phyloP scores from a whole-genome alignment of 2,888 invertebrate genomes.

The Diplazon laetatorius region DNA sequence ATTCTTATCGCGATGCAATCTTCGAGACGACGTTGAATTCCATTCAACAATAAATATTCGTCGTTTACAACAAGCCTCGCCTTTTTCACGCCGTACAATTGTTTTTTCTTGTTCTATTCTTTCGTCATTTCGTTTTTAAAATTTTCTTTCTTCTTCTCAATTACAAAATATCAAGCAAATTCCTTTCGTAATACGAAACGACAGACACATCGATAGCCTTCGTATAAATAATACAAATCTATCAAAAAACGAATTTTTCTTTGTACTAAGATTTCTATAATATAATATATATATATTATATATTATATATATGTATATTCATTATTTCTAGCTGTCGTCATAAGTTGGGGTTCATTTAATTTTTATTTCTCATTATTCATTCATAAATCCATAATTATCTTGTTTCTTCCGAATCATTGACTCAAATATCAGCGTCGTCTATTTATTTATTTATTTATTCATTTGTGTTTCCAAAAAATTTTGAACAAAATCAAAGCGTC shows the following conservation, averaged over 20 bases:
- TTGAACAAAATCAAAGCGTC: conserved; percentile 17
- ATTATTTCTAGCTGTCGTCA: conserved; percentile 67
- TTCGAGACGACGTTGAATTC: conserved; percentile 3
- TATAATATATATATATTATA: too few relatives aligned
- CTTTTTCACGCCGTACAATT: conserved; percentile 13
- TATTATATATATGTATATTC: too few relatives aligned
- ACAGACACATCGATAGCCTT: conserved; percentile 68
- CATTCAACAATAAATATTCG: conserved; percentile 21
- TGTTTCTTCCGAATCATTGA: conserved; percentile 35
- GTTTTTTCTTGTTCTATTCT: conserved; percentile 1
- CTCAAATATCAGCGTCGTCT: conserved; percentile 16
- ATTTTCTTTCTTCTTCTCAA: too few relatives aligned
- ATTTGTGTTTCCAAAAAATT: conserved; percentile 19
- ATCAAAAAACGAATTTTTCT: conserved; percentile 74
- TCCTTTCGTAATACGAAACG: conserved; percentile 62
- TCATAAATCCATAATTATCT: conserved; percentile 42
- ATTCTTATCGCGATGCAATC: conserved; percentile 12
- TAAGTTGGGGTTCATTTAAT: conserved; percentile 14
- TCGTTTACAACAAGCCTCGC: conserved; percentile 17
- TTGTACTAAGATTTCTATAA: conserved; percentile 73
- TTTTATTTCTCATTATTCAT: conserved; percentile 21
- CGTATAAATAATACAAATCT: conserved; percentile 74
- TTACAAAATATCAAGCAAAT: conserved; percentile 47
- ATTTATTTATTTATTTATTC: conserved; percentile 11
- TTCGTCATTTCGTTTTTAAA: too few relatives aligned